A percentile compares a stretch with the other conserved stretches of the same genome.
phyloP scores from a whole-genome alignment of 2,888 invertebrate species.

The Xestia rhomboidea region DNA sequence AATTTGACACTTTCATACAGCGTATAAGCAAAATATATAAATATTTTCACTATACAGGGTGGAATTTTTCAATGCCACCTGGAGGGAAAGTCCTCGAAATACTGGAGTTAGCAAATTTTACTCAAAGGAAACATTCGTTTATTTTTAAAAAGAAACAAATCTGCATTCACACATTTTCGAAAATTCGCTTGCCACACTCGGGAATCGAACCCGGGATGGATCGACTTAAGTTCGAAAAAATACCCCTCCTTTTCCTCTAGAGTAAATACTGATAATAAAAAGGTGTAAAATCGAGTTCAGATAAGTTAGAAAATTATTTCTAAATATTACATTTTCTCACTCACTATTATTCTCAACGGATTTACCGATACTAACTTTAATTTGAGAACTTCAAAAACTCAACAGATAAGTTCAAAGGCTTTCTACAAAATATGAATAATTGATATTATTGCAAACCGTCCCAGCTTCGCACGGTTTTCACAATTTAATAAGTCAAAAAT shows the following conservation, averaged over 20 bases:
- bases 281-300: neutral
- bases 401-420: neutral
- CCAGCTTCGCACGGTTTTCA: neutral
- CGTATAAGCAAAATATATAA: neutral
- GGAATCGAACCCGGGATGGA: no score
- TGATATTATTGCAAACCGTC: no score
- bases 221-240: no score
- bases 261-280: slow-evolving; percentile 12
- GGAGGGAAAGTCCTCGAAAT: no score
- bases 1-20: neutral
- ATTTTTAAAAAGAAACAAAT: no score
- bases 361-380: no score
- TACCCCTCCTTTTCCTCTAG: neutral
- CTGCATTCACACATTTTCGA: no score
- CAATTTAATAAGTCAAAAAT: neutral
- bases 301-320: neutral
- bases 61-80: no score
- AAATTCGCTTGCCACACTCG: no score
- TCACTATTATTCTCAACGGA: neutral
- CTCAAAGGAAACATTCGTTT: no score
- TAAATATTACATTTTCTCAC: neutral
- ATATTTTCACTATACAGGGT: neutral
- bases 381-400: neutral
- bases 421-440: neutral
- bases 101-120: no score